Conservation (phyloP, 2,888 invertebrate species). For the Orchestes rusci region DNA sequence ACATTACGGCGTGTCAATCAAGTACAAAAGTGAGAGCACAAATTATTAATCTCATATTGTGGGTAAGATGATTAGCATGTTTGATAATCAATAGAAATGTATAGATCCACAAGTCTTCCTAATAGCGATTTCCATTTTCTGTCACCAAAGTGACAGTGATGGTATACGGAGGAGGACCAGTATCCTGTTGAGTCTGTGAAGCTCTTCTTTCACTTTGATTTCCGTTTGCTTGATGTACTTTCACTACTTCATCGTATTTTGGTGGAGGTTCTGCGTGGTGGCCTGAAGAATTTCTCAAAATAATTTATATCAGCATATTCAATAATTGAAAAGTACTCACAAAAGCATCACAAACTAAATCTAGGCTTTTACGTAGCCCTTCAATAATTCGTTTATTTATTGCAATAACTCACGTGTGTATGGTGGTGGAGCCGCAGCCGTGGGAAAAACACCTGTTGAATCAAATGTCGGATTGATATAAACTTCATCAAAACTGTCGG, state of each 20-base stretch:
- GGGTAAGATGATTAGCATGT: too few relatives aligned
- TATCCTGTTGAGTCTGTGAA: neutral
- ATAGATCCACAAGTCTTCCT: too few relatives aligned
- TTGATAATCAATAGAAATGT: too few relatives aligned
- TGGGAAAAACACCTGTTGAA: slow-evolving; percentile 29
- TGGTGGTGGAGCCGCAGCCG: slow-evolving; percentile 33
- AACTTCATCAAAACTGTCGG: slow-evolving; percentile 25
- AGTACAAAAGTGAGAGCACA: too few relatives aligned
- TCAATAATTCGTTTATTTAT: slow-evolving; percentile 1
- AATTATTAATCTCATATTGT: too few relatives aligned
- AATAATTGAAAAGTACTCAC: neutral
- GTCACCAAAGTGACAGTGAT: slow-evolving; percentile 14
- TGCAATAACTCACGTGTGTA: slow-evolving; percentile 30
- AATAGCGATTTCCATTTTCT: too few relatives aligned
- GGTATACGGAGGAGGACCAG: slow-evolving; percentile 26
- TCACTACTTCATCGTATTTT: slow-evolving; percentile 36
- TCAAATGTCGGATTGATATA: slow-evolving; percentile 30
- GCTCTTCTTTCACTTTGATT: slow-evolving; percentile 3
- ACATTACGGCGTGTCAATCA: too few relatives aligned
- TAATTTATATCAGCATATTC: too few relatives aligned
- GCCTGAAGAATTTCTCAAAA: slow-evolving; percentile 22
- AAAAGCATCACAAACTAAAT: neutral
- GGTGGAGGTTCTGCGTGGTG: slow-evolving; percentile 33
- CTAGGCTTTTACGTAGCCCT: too few relatives aligned
- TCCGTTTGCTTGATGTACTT: slow-evolving; percentile 20